Evolutionary conservation across 1,140 invertebrate species (phyloP).

Genomic region (Argopecten irradians): DNA sequence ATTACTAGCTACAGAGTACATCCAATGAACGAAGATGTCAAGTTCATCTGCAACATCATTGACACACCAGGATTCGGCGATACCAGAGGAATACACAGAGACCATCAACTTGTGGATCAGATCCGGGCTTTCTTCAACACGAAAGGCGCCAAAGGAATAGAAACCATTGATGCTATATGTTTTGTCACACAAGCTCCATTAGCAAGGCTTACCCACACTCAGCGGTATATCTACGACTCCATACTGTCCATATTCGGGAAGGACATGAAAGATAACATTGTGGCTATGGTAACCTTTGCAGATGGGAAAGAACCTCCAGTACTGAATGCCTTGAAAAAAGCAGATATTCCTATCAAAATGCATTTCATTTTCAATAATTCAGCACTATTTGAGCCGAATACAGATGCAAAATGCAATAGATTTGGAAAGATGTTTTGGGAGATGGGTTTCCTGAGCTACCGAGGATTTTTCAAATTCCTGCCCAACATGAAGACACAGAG

Average conservation of each 20-base stretch:
- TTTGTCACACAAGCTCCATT: conserved; percentile 54
- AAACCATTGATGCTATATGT: conserved; percentile 58
- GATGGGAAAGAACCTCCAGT: conserved; percentile 55
- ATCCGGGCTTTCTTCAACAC: conserved; percentile 53
- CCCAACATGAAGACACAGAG: conserved; percentile 43
- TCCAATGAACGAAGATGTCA: conserved; percentile 27
- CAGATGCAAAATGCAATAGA: neutral
- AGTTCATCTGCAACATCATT: conserved; percentile 41
- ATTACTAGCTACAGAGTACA: conserved; percentile 53
- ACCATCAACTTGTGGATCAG: conserved; percentile 54
- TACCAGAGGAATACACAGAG: conserved; percentile 55
- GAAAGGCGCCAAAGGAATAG: conserved; percentile 47
- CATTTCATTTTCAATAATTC: conserved; percentile 56
- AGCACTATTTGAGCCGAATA: conserved; percentile 43
- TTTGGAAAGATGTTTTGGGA: conserved; percentile 50
- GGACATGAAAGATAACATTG: conserved; percentile 61
- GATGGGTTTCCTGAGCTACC: conserved; percentile 51
- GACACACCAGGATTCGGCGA: conserved; percentile 57
- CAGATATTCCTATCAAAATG: conserved; percentile 44
- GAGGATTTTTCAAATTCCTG: conserved; percentile 49
- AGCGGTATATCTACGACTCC: conserved; percentile 59
- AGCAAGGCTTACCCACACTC: conserved; percentile 44
- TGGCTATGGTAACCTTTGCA: conserved; percentile 59
- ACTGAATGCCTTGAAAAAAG: conserved; percentile 45
- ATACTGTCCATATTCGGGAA: conserved; percentile 63